phyloP scores from a whole-genome alignment of 1,140 invertebrate species.

The Rhagoletis zephyria region DNA sequence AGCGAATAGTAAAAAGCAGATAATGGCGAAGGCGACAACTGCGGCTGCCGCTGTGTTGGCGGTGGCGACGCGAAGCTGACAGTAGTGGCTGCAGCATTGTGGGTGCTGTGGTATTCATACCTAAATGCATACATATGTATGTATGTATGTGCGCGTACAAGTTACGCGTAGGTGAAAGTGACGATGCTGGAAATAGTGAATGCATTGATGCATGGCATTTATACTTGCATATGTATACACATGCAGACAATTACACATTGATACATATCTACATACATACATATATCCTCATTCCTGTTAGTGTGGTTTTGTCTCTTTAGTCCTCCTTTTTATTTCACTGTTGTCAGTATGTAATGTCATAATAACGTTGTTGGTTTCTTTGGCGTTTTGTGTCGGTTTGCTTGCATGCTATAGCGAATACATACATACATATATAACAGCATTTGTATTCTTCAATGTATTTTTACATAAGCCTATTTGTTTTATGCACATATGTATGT shows the following conservation, averaged over 20 bases:
- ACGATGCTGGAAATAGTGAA: slow-evolving; percentile 3
- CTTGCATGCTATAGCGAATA: neutral
- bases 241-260: neutral
- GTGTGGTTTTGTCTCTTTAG: slow-evolving; percentile 25
- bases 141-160: no score
- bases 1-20: neutral
- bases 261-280: neutral
- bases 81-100: neutral
- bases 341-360: slow-evolving; percentile 1
- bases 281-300: neutral
- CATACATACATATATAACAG: neutral
- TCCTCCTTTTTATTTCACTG: slow-evolving; percentile 18
- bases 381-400: neutral
- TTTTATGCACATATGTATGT: neutral
- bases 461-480: neutral
- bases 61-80: no score
- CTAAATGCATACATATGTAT: no score
- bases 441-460: neutral
- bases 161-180: neutral
- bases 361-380: neutral
- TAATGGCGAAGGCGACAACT: no score
- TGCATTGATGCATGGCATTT: neutral
- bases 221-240: neutral
- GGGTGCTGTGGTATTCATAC: neutral
- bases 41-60: no score